Evolutionary conservation across 2,888 invertebrate genomes (phyloP).

Genomic region (Tinea trinotella): DNA sequence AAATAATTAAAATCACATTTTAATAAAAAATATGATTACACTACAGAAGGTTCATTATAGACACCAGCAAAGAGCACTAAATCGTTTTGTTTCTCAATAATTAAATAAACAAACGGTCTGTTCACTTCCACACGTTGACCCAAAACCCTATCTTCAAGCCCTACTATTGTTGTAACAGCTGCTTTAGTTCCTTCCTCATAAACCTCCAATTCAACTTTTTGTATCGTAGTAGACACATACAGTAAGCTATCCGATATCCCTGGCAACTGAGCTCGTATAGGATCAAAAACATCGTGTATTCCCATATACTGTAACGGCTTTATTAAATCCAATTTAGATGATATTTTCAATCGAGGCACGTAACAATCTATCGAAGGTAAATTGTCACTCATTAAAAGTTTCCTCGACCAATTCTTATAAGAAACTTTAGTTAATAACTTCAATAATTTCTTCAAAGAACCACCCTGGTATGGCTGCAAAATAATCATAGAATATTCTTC

Average conservation of each 20-base stretch:
- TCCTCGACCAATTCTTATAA: constrained; percentile 56
- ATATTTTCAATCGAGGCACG: constrained; percentile 73
- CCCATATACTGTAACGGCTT: constrained; percentile 69
- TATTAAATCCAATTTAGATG: constrained; percentile 59
- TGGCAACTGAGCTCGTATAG: constrained; percentile 67
- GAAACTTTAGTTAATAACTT: constrained; percentile 60
- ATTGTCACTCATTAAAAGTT: constrained; percentile 51
- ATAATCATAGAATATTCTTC: constrained; percentile 77
- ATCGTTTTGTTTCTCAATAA: constrained; percentile 73
- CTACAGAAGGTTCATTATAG: constrained; percentile 39
- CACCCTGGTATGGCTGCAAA: constrained; percentile 73
- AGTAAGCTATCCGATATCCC: constrained; percentile 71
- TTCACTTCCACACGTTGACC: constrained; percentile 75
- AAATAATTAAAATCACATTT: too few relatives aligned
- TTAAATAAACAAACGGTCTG: constrained; percentile 77
- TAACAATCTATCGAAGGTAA: constrained; percentile 70
- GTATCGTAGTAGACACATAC: constrained; percentile 74
- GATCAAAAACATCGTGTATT: constrained; percentile 75
- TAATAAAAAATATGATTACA: not conserved
- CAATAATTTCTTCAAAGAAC: constrained; percentile 59
- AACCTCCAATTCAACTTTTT: constrained; percentile 80
- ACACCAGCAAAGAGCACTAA: constrained; percentile 76
- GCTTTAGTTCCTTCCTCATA: constrained; percentile 83
- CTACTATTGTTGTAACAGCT: constrained; percentile 71
- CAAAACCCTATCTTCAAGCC: constrained; percentile 54